Conservation (phyloP, 2,797 vertebrate genomes). For the Gymnothorax javanicus region DNA sequence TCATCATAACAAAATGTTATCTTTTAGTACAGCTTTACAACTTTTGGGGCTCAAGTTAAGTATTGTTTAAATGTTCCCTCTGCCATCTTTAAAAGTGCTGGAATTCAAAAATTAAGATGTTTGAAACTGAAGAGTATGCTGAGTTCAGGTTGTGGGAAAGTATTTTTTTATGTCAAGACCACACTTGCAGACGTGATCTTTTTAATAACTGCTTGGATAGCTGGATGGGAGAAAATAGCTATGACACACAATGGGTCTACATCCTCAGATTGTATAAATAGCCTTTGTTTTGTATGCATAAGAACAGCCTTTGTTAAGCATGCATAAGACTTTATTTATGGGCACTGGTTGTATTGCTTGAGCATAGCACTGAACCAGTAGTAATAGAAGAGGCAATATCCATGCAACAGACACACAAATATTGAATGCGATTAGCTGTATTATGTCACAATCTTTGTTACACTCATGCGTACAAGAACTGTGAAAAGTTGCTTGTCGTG, state of each 20-base stretch:
- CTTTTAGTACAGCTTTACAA: not conserved
- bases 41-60: not conserved
- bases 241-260: not conserved
- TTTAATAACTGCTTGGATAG: not conserved
- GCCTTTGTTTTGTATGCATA: not conserved
- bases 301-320: no score
- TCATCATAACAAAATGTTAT: not conserved
- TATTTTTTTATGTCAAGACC: slow-evolving; percentile 4
- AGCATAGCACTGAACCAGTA: no score
- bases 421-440: not conserved
- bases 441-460: not conserved
- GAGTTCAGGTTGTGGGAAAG: not conserved
- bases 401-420: not conserved
- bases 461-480: not conserved
- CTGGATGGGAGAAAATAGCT: not conserved
- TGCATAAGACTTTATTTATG: no score
- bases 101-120: not conserved
- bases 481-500: not conserved
- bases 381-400: not conserved
- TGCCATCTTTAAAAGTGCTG: not conserved
- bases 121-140: not conserved
- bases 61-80: not conserved
- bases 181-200: slow-evolving; percentile 7
- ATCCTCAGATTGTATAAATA: not conserved
- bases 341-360: no score